Percentiles rank a stretch among this genome's conserved stretches.
phyloP scores from a whole-genome alignment of 1,140 invertebrate species.

The Caerostris extrusa region DNA sequence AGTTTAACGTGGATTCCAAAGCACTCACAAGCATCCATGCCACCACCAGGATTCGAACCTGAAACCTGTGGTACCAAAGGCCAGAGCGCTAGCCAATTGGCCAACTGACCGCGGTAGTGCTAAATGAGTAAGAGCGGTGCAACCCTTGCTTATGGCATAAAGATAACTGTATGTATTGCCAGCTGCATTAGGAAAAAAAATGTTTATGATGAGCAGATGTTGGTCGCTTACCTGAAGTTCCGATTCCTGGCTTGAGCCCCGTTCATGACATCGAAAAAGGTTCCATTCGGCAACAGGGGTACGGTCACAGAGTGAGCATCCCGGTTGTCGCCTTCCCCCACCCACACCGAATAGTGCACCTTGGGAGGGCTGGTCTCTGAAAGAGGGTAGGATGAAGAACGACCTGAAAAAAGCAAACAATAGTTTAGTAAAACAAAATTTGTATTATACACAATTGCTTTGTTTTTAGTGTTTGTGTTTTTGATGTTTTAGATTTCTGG shows the following conservation, averaged over 20 bases:
- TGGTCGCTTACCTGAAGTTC: neutral
- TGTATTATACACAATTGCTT: no score
- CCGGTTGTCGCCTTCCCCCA: neutral
- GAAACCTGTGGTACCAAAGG: no score
- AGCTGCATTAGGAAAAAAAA: neutral
- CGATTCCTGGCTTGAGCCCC: neutral
- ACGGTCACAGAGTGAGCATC: conserved; percentile 15
- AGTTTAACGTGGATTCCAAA: no score
- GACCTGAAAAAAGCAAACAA: neutral
- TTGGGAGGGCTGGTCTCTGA: neutral
- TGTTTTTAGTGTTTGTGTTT: no score
- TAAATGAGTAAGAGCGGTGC: no score
- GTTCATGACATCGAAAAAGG: conserved; percentile 26
- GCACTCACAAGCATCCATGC: no score
- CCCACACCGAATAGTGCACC: conserved; percentile 22
- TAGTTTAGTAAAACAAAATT: neutral
- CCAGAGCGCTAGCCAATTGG: no score
- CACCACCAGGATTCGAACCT: no score
- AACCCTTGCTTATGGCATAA: no score
- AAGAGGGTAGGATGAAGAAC: neutral
- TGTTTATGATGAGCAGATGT: neutral
- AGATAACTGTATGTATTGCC: no score
- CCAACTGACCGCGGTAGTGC: neutral
- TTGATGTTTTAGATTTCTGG: no score
- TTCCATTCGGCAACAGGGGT: neutral